A percentile compares a stretch with the other conserved stretches of the same genome.
Conservation (phyloP, 2,888 invertebrate genomes). For the Nomada fucata region DNA sequence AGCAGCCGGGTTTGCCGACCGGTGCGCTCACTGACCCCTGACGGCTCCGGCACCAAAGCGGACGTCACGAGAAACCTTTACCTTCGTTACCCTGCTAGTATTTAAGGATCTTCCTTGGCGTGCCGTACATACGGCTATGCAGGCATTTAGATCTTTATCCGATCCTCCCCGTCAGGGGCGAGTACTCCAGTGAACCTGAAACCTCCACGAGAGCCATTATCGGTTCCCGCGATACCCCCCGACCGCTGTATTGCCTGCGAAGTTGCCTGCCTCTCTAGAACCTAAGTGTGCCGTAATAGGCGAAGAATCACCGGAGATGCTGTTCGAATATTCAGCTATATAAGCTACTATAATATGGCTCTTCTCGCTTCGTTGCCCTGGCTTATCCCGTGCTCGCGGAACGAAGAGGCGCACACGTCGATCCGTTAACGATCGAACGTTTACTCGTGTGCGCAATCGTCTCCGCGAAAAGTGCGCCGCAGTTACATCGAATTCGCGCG, state of each 20-base stretch:
- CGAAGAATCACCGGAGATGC: conserved; percentile 17
- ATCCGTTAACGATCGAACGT: conserved; percentile 6
- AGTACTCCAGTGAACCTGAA: conserved; percentile 73
- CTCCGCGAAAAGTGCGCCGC: not conserved
- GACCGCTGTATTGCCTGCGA: conserved; percentile 66
- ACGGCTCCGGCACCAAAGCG: conserved; percentile 71
- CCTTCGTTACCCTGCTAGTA: conserved; percentile 75
- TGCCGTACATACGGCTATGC: conserved; percentile 68
- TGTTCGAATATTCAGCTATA: not conserved
- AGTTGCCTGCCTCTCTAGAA: conserved; percentile 59
- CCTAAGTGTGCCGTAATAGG: conserved; percentile 62
- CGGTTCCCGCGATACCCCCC: conserved; percentile 67
- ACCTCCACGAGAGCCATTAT: conserved; percentile 71
- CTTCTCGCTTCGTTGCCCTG: not conserved
- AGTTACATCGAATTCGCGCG: not conserved
- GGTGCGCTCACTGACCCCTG: conserved; percentile 77
- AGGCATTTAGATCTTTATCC: conserved; percentile 75
- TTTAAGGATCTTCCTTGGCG: conserved; percentile 74
- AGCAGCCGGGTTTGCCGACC: conserved; percentile 71
- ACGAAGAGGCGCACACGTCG: not conserved
- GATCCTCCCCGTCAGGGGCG: conserved; percentile 69
- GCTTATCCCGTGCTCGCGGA: not conserved
- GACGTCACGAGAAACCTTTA: conserved; percentile 77
- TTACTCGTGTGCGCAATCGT: not conserved
- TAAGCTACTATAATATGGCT: too few species aligned